Evolutionary conservation across 2,113 vertebrate genomes (phyloP).

Genomic region (Copsychus sechellarum): DNA sequence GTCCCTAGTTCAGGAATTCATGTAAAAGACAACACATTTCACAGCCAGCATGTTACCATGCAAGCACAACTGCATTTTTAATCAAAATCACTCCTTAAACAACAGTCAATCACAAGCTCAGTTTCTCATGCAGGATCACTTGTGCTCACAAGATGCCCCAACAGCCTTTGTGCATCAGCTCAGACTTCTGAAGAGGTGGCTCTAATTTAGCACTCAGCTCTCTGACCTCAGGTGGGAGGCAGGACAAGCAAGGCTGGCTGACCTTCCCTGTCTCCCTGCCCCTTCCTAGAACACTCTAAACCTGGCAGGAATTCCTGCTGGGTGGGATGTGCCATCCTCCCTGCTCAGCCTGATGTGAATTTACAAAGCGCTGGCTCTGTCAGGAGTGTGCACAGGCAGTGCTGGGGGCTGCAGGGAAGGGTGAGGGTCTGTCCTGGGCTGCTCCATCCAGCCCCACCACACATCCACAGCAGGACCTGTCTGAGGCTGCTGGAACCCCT

Average conservation of each 20-base stretch:
- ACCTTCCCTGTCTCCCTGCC: not conserved
- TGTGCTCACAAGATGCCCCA: not conserved
- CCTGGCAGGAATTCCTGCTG: not conserved
- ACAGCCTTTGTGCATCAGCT: not conserved
- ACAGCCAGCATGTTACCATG: not conserved
- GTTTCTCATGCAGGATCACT: not conserved
- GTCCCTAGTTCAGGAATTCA: not conserved
- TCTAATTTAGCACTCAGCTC: not conserved
- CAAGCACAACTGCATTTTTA: not conserved
- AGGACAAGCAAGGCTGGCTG: not conserved
- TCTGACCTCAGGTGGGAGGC: not conserved
- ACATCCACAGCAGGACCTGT: not conserved
- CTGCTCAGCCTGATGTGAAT: not conserved
- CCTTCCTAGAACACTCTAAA: accelerated
- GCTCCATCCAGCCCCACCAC: not conserved
- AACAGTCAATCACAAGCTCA: not conserved
- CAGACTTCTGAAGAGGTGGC: not conserved
- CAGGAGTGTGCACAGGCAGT: accelerated
- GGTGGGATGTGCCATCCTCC: accelerated
- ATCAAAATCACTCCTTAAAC: not conserved
- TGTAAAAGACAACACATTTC: not conserved
- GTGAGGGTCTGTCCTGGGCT: not conserved
- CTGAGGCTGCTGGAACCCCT: not conserved
- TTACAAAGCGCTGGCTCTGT: not conserved
- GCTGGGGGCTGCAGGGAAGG: not conserved